A percentile compares a stretch with the other conserved stretches of the same genome.
These are phyloP conservation scores for Pinctada fucata DNA, from an alignment of 2,888 invertebrate genomes.

Conservation along the genomic window DNA sequence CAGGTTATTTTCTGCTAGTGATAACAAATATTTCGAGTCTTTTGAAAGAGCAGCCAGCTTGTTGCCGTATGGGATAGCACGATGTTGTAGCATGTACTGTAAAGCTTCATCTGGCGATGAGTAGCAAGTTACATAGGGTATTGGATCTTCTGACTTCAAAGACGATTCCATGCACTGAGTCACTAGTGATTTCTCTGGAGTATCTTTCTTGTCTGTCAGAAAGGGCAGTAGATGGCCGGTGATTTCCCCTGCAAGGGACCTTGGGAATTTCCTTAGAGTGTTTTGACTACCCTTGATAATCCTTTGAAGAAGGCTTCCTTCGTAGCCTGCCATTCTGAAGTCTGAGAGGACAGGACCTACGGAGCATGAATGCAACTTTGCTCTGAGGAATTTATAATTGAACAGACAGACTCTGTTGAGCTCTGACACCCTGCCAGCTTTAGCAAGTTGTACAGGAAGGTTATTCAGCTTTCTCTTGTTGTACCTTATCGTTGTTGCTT, in stretches of 20 bases:
- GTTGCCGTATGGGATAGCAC: slow-evolving; percentile 78
- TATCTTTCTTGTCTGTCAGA: slow-evolving; percentile 41
- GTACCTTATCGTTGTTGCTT: slow-evolving; percentile 47
- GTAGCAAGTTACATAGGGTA: slow-evolving; percentile 56
- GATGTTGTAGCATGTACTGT: slow-evolving; percentile 55
- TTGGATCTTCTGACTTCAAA: slow-evolving; percentile 74
- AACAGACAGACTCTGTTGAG: slow-evolving; percentile 94
- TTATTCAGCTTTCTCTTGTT: slow-evolving; percentile 73
- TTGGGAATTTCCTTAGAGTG: slow-evolving; percentile 90
- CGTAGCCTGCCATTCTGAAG: slow-evolving; percentile 79
- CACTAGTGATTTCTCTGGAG: slow-evolving; percentile 49
- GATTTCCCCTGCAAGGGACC: slow-evolving; percentile 95
- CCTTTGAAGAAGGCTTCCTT: slow-evolving; percentile 84
- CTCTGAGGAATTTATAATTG: slow-evolving; percentile 97
- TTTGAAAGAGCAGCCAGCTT: slow-evolving; percentile 47
- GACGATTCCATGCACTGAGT: slow-evolving; percentile 48
- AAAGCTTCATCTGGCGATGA: slow-evolving; percentile 52
- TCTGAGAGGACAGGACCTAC: slow-evolving; percentile 94
- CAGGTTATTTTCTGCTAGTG: slow-evolving; percentile 50
- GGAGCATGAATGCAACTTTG: slow-evolving; percentile 94
- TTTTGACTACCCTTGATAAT: slow-evolving; percentile 78
- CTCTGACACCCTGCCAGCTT: slow-evolving; percentile 83
- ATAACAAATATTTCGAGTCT: slow-evolving; percentile 51
- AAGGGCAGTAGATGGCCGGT: slow-evolving; percentile 90
- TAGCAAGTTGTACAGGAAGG: slow-evolving; percentile 69